Conservation (phyloP, 2,888 invertebrate genomes). For the Bugula neritina region DNA sequence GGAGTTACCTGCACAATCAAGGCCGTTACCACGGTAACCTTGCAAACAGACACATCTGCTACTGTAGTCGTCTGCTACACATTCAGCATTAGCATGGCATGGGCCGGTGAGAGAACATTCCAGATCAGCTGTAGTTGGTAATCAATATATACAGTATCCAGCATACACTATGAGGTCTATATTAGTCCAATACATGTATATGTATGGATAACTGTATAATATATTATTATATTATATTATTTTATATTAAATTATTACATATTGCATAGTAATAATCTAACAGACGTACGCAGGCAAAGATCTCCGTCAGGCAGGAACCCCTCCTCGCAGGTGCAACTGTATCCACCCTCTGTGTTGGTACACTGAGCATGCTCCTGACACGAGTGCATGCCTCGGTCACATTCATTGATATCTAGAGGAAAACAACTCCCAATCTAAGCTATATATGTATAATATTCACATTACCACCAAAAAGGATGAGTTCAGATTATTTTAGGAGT, state of each 20-base stretch:
- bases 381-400: conserved; percentile 8
- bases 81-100: not conserved
- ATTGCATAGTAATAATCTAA: no score
- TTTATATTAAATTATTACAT: not conserved
- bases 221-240: not conserved
- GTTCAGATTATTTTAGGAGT: no score
- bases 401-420: conserved; percentile 13
- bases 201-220: no score
- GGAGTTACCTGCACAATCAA: not conserved
- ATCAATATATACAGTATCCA: not conserved
- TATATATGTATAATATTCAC: no score
- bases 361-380: conserved; percentile 28
- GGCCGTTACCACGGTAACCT: not conserved
- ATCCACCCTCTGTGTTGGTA: conserved; percentile 29
- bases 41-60: not conserved
- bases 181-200: no score
- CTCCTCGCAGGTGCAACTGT: conserved; percentile 28
- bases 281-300: not conserved
- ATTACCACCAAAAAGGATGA: no score
- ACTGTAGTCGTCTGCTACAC: not conserved
- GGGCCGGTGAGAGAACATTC: not conserved
- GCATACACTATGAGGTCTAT: no score
- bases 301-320: conserved; percentile 18
- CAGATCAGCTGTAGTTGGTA: not conserved
- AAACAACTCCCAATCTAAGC: no score